Conservation (phyloP, 2,113 vertebrate species). For the Melanotaenia duboulayi region DNA sequence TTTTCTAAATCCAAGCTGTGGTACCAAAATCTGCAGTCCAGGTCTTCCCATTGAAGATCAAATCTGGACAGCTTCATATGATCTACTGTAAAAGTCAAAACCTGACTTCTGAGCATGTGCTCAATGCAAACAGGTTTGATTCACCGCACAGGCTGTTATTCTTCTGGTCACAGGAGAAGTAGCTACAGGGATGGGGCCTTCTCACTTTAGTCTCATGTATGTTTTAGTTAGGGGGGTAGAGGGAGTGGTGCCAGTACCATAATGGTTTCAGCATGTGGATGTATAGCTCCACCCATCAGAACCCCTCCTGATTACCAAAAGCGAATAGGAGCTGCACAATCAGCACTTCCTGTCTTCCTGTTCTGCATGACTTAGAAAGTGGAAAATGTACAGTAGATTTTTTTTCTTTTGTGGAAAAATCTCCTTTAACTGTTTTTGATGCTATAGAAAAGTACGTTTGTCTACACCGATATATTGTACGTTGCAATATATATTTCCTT, state of each 20-base stretch:
- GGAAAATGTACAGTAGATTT: slow-evolving; percentile 21
- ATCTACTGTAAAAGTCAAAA: slow-evolving; percentile 27
- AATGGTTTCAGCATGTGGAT: slow-evolving; percentile 82
- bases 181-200: slow-evolving; percentile 59
- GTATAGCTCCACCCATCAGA: slow-evolving; percentile 62
- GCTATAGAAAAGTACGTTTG: too few species aligned
- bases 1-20: background rate
- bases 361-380: slow-evolving; percentile 54
- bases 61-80: slow-evolving; percentile 35
- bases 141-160: slow-evolving; percentile 56
- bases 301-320: slow-evolving; percentile 56
- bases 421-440: background rate
- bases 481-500: too few species aligned
- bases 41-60: slow-evolving; percentile 13
- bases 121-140: slow-evolving; percentile 42
- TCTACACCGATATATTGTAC: too few species aligned
- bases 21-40: background rate
- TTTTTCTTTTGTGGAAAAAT: slow-evolving; percentile 15
- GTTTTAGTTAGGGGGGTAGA: slow-evolving; percentile 65
- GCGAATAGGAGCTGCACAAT: slow-evolving; percentile 72
- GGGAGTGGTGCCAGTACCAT: slow-evolving; percentile 75
- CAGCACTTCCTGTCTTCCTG: slow-evolving; percentile 74
- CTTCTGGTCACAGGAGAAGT: slow-evolving; percentile 63
- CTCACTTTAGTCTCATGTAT: slow-evolving; percentile 67
- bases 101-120: slow-evolving; percentile 27